phyloP scores from a whole-genome alignment of 2,888 invertebrate species.

The Bombyx huttoni region DNA sequence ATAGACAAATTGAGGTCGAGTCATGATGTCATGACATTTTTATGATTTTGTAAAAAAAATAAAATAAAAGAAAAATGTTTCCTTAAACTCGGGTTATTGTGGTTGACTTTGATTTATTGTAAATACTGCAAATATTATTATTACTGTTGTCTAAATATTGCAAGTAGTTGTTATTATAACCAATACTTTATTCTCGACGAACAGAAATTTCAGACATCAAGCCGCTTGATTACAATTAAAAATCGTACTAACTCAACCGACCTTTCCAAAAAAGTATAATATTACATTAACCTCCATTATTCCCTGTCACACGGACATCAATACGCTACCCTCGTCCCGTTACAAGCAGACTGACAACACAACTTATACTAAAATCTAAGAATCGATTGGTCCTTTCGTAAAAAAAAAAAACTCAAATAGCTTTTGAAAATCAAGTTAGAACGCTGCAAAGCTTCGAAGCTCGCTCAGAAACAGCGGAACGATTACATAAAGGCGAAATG shows the following conservation, averaged over 20 bases:
- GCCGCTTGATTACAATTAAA: neutral
- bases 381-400: slow-evolving; percentile 57
- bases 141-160: too few relatives aligned
- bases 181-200: too few relatives aligned
- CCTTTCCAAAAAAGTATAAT: neutral
- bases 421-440: slow-evolving; percentile 15
- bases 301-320: slow-evolving; percentile 8
- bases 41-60: neutral
- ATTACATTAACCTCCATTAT: neutral
- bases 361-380: slow-evolving; percentile 54
- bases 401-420: slow-evolving; percentile 21
- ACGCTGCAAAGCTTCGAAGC: slow-evolving; percentile 25
- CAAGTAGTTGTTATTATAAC: too few relatives aligned
- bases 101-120: too few relatives aligned
- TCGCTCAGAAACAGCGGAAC: slow-evolving; percentile 21
- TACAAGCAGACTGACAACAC: slow-evolving; percentile 23
- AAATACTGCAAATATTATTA: too few relatives aligned
- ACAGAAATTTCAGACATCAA: too few relatives aligned
- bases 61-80: neutral
- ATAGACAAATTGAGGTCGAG: neutral
- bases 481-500: slow-evolving; percentile 13
- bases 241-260: neutral
- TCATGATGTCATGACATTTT: neutral
- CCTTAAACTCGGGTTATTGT: neutral
- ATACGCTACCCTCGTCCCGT: slow-evolving; percentile 14